phyloP scores from a whole-genome alignment of 2,797 vertebrate genomes.

The Rhinoraja longicauda region DNA sequence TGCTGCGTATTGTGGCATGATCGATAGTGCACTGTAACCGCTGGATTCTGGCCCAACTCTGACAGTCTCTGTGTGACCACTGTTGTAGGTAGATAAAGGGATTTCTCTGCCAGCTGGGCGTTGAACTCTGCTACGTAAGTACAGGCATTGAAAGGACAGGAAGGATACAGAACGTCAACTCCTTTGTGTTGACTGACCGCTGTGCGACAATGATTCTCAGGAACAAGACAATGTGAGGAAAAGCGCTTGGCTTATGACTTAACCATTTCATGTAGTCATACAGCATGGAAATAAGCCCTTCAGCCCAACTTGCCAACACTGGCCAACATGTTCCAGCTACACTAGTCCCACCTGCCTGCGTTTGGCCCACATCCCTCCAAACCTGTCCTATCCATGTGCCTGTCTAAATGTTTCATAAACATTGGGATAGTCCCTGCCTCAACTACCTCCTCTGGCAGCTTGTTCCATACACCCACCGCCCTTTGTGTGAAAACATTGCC shows the following conservation, averaged over 20 bases:
- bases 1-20: neutral
- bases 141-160: neutral
- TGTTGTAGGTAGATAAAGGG: neutral
- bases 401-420: no score
- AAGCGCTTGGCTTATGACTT: neutral
- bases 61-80: neutral
- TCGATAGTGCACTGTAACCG: neutral
- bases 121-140: neutral
- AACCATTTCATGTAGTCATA: neutral
- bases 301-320: no score
- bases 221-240: neutral
- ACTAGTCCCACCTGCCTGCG: no score
- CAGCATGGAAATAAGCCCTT: no score
- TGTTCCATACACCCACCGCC: no score
- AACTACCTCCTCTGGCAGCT: no score
- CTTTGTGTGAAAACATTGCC: no score
- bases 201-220: neutral
- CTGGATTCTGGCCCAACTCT: neutral
- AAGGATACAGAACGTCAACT: neutral
- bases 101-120: neutral
- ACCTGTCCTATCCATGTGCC: no score
- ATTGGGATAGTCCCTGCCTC: no score
- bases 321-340: no score
- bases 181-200: neutral
- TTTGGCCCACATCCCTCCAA: no score